Evolutionary conservation across 2,113 vertebrate genomes (phyloP), one percentile per base, ranked within the genome.

Genomic region (Dicaeum eximium): DNA sequence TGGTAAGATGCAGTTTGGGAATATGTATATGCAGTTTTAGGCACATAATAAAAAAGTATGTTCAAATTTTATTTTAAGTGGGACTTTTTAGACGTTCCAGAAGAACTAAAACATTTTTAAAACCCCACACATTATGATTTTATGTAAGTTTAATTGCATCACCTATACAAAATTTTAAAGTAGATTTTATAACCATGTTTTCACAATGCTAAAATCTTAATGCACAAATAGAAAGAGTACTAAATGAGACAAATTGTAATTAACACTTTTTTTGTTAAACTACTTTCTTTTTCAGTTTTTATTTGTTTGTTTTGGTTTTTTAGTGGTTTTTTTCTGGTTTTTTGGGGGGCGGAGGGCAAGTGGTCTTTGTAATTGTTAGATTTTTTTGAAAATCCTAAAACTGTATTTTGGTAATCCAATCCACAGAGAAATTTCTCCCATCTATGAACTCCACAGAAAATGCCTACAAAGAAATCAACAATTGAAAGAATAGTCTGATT

Each of bases 271-370:
- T 51, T 27, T 62, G 22, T 3, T 67, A 12, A 33, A 83, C 11
- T 54, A 10, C 44, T 84, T 70, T 50, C 2, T 45, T 71, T 77
- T 66, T 15, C 9, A 21, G 2, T 21, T 65, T 45, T 51, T 37
- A 6, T 50, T 71, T 64, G 3, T 21, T 40, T 75, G 5, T 5
- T 60, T 54, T 4, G 5, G 7, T 15, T 15, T 50, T 30, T 54
- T 33, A 3, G 6, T 24, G 11, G 2, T 3, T 3, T 16, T 16
- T 15, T 12, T 19, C 33, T 9, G 5, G 35, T 6, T 33, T 33
- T 33, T 10, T 25, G 21, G 2, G 13, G 2, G 16, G 3, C 11
- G 1, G 1, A 8, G 6, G 5, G 38, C 38, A 38, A 7, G 10
- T 1, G 7, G 10, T 67, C 30, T 53, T 50, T 20, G 5, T 1